Conservation (phyloP, 2,113 vertebrate genomes). For the Motacilla tschutschensis region DNA sequence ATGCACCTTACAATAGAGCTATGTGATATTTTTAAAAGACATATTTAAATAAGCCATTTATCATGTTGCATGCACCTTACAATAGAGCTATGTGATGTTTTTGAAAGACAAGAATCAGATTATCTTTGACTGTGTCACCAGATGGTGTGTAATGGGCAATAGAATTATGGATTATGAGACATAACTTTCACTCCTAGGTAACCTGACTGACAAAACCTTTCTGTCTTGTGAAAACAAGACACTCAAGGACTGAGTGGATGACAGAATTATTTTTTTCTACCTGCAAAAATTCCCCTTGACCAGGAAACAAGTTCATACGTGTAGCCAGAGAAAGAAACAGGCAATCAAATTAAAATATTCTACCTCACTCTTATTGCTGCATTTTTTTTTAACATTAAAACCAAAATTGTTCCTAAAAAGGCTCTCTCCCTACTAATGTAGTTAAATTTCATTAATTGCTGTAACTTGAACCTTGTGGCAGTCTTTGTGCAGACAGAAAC, state of each 20-base stretch:
- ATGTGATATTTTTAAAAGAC: slow-evolving; percentile 30
- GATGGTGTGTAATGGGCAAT: slow-evolving; percentile 40
- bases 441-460: neutral
- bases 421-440: neutral
- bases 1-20: slow-evolving; percentile 1
- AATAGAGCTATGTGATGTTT: slow-evolving; percentile 32
- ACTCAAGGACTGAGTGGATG: slow-evolving; percentile 23
- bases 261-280: slow-evolving; percentile 54
- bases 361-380: slow-evolving; percentile 4
- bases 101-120: slow-evolving; percentile 61
- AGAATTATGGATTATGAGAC: slow-evolving; percentile 57
- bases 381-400: slow-evolving; percentile 8
- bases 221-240: slow-evolving; percentile 51
- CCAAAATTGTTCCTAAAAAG: neutral
- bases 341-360: slow-evolving; percentile 35
- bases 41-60: neutral
- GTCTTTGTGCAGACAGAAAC: neutral
- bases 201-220: slow-evolving; percentile 51
- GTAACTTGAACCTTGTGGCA: neutral
- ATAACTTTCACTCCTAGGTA: slow-evolving; percentile 67
- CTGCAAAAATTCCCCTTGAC: slow-evolving; percentile 55
- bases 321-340: slow-evolving; percentile 32
- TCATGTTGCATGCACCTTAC: neutral
- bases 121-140: slow-evolving; percentile 69
- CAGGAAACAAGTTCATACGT: slow-evolving; percentile 57